Evolutionary conservation across 1,140 invertebrate genomes (phyloP), one percentile per base, ranked within the genome.

Genomic region (Caenorhabditis latens): DNA sequence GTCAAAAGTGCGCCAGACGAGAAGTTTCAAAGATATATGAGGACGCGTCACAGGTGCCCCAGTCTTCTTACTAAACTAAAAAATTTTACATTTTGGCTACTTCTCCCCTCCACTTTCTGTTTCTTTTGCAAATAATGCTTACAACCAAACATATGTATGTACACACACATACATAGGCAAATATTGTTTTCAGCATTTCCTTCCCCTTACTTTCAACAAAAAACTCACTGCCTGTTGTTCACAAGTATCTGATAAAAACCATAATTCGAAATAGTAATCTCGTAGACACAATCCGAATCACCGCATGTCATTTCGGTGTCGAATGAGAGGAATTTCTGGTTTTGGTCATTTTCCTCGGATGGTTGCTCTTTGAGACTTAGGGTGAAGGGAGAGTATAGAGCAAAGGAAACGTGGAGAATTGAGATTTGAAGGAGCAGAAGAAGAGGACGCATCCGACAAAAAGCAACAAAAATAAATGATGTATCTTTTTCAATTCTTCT

Each of bases 191-290:
- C 32, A 32, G 32, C 32, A 32, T 32, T 32, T 32, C 32, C 32
- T 32, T 32, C 32, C 32, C 32, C 32, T 32, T 32, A 2, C 32
- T 32, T 32, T 32, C 32, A 53, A 53, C 32, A 53, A 53, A 53
- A 53, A 53, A 71, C 65, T 71, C 16, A 71, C 65, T 71, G 13
- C 21, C 46, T 24, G n/a, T 71, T 43, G 46, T 71, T 71, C 11
- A 71, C 42, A 2, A 71, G 19, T 7, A 71, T 21, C 19, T 46
- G 43, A 14, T 43, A 71, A 4, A 71, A 43, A 1, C n/a, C 40
- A 53, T 24, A 79, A 32, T 79, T 79, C 0, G 2, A 2, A 9
- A 50, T 4, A 13, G 40, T 79, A 0, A 79, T 24, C 8, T 0
- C 4, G 53, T 79, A 79, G 2, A 7, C 46, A 79, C 71, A 79